These are phyloP conservation scores for Peromyscus leucopus DNA, from an alignment of 2,113 vertebrate genomes.

Conservation along the genomic window DNA sequence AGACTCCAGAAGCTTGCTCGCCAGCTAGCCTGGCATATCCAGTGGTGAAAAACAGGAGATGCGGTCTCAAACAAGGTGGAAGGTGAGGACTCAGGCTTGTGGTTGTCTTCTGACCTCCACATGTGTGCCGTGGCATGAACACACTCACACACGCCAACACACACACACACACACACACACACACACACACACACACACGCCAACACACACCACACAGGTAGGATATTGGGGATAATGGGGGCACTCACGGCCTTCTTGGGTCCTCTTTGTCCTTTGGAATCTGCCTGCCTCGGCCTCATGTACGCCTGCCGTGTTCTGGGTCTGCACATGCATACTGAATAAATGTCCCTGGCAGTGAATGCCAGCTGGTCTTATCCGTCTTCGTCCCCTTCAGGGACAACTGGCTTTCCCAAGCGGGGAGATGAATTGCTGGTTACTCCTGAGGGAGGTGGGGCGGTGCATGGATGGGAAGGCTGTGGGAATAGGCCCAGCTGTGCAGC, in stretches of 20 bases:
- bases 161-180: not conserved
- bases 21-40: not conserved
- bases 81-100: not conserved
- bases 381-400: not conserved
- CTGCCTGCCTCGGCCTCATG: not conserved
- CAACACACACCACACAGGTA: not conserved
- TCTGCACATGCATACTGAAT: not conserved
- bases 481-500: not conserved
- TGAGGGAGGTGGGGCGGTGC: not conserved
- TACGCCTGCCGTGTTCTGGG: not conserved
- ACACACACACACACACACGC: too few relatives aligned
- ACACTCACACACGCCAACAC: not conserved
- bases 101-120: not conserved
- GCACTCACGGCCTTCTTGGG: not conserved
- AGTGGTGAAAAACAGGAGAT: not conserved
- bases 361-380: slow-evolving; percentile 31
- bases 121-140: not conserved
- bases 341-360: not conserved
- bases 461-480: too few relatives aligned
- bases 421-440: not conserved
- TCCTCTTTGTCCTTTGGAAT: not conserved
- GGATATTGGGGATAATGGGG: not conserved
- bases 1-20: not conserved
- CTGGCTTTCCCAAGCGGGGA: not conserved
- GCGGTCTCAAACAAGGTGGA: not conserved